These are phyloP conservation scores for Druceiella hillmani DNA, from an alignment of 2,888 invertebrate genomes.

Conservation along the genomic window DNA sequence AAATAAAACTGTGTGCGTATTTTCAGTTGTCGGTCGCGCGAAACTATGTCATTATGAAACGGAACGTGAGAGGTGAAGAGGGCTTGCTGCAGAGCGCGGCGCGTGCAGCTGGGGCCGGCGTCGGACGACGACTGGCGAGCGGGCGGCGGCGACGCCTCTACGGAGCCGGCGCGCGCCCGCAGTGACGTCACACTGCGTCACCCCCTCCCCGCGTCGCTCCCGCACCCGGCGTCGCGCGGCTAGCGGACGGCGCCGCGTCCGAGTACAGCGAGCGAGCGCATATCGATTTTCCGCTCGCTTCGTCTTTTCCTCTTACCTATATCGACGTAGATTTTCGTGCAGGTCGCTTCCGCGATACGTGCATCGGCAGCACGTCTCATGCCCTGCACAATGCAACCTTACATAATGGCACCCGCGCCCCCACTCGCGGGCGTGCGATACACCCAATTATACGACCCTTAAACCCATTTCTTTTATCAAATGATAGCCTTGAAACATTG, in stretches of 20 bases:
- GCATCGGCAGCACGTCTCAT: slow-evolving; percentile 42
- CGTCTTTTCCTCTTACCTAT: too few relatives aligned
- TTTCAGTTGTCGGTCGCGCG: slow-evolving; percentile 42
- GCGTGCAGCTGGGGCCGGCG: slow-evolving; percentile 46
- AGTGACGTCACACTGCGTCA: slow-evolving; percentile 68
- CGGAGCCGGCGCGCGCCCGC: slow-evolving; percentile 60
- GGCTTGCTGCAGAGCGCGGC: slow-evolving; percentile 32
- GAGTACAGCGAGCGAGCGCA: neutral
- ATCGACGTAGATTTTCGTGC: too few relatives aligned
- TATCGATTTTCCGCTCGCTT: neutral
- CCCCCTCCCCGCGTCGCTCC: slow-evolving; percentile 41
- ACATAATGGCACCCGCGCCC: slow-evolving; percentile 16
- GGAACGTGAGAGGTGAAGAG: slow-evolving; percentile 36
- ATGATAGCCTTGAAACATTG: too few relatives aligned
- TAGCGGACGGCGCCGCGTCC: slow-evolving; percentile 24
- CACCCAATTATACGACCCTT: too few relatives aligned
- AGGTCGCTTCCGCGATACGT: slow-evolving; percentile 42
- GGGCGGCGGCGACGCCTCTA: slow-evolving; percentile 52
- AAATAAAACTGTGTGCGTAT: slow-evolving; percentile 50
- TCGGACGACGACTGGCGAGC: slow-evolving; percentile 54
- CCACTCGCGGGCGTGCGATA: slow-evolving; percentile 19
- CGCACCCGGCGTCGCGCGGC: slow-evolving; percentile 30
- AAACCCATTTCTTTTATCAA: too few relatives aligned
- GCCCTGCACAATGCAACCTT: slow-evolving; percentile 33
- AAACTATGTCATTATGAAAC: slow-evolving; percentile 52